phyloP scores from a whole-genome alignment of 2,797 vertebrate species.

The Clarias pachynema region DNA sequence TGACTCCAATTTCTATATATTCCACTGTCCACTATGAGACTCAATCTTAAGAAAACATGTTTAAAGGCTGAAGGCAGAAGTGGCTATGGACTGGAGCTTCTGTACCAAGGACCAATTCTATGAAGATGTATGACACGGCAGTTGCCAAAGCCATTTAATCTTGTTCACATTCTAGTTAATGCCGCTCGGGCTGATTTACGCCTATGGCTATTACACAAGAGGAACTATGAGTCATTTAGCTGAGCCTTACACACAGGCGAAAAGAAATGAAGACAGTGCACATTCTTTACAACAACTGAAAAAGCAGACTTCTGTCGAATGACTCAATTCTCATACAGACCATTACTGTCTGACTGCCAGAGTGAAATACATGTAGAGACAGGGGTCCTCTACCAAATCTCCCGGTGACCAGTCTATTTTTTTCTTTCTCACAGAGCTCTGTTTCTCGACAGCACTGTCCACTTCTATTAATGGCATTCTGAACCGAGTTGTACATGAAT shows the following conservation, averaged over 20 bases:
- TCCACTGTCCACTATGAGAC: not conserved
- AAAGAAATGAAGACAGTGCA: constrained; percentile 36
- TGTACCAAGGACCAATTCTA: constrained; percentile 66
- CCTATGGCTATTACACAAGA: constrained; percentile 65
- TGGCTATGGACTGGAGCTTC: constrained; percentile 49
- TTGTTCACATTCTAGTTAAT: constrained; percentile 68
- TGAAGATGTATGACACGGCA: constrained; percentile 71
- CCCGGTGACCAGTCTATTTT: constrained; percentile 49
- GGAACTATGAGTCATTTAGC: constrained; percentile 66
- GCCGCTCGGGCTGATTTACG: constrained; percentile 65
- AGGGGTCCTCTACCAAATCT: constrained; percentile 55
- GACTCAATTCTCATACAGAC: constrained; percentile 51
- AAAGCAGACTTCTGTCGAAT: constrained; percentile 52
- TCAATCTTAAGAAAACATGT: not conserved
- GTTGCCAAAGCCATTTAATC: constrained; percentile 73
- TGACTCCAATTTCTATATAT: not conserved
- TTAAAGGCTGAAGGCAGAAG: constrained; percentile 12
- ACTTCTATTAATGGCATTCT: constrained; percentile 46
- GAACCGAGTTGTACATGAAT: constrained; percentile 38
- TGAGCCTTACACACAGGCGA: constrained; percentile 17
- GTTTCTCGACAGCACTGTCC: constrained; percentile 56
- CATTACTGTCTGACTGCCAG: constrained; percentile 43
- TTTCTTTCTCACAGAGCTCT: constrained; percentile 42
- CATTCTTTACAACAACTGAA: constrained; percentile 43
- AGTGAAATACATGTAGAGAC: constrained; percentile 51